These are phyloP conservation scores for Lepidothrix coronata DNA, from an alignment of 2,113 vertebrate genomes.

Conservation along the genomic window DNA sequence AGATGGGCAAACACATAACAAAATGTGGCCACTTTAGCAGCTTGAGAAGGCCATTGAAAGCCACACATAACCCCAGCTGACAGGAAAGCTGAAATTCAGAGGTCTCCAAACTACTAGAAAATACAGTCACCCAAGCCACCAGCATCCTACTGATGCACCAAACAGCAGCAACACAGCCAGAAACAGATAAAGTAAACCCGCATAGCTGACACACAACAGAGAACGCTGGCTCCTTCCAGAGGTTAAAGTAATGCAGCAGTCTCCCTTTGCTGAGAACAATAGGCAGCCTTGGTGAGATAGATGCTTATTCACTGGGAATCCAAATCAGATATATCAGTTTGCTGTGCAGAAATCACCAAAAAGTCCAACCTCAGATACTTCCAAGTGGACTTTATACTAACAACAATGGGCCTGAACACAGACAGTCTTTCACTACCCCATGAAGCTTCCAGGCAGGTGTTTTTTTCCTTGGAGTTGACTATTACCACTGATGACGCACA, in stretches of 20 bases:
- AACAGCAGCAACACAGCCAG: not conserved
- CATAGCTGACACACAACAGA: not conserved
- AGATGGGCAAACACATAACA: not conserved
- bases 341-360: not conserved
- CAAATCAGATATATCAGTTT: not conserved
- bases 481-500: not conserved
- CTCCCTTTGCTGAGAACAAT: not conserved
- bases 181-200: not conserved
- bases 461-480: not conserved
- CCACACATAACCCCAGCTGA: not conserved
- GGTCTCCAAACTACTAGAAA: not conserved
- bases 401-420: not conserved
- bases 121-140: not conserved
- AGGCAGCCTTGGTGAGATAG: not conserved
- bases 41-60: not conserved
- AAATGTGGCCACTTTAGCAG: not conserved
- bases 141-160: not conserved
- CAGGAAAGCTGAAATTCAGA: not conserved
- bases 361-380: not conserved
- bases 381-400: not conserved
- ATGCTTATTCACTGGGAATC: not conserved
- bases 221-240: rapidly evolving
- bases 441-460: not conserved
- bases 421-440: not conserved
- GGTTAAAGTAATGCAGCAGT: not conserved